Conservation (phyloP, 2,113 vertebrate genomes). For the Panthera uncia region DNA sequence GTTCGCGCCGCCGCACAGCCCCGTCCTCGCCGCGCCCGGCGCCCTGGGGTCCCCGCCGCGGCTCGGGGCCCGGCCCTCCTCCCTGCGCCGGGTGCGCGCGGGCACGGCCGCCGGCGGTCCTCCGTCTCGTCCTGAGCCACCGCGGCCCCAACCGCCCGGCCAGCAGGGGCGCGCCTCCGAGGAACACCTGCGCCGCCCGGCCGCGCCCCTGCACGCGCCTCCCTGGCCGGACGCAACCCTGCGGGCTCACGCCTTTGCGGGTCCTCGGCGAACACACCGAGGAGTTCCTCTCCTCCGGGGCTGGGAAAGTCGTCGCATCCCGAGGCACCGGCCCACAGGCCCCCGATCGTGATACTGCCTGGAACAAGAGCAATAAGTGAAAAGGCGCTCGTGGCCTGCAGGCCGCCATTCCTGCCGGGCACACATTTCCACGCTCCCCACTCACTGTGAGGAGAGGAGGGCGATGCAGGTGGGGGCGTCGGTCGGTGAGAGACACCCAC, state of each 20-base stretch:
- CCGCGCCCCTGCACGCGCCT: neutral
- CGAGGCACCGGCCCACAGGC: neutral
- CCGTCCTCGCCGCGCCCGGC: too few species aligned
- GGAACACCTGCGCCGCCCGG: neutral
- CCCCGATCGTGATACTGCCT: neutral
- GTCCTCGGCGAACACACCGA: neutral
- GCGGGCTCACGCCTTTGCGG: neutral
- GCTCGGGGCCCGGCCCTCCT: too few species aligned
- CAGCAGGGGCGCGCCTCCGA: neutral
- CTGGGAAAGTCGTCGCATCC: neutral
- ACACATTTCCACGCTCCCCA: neutral
- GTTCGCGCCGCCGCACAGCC: too few species aligned
- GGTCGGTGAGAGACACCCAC: neutral
- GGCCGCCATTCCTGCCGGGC: neutral
- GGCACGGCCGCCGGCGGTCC: too few species aligned
- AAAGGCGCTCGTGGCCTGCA: neutral
- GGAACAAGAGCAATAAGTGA: neutral
- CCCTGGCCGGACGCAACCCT: neutral
- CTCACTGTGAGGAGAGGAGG: neutral
- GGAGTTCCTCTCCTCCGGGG: neutral
- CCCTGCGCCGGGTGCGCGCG: too few species aligned
- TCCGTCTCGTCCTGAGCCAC: too few species aligned
- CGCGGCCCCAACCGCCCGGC: too few species aligned
- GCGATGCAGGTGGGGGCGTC: fast-evolving
- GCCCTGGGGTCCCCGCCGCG: too few species aligned